phyloP scores from a whole-genome alignment of 1,140 invertebrate genomes.

The Capitella teleta region DNA sequence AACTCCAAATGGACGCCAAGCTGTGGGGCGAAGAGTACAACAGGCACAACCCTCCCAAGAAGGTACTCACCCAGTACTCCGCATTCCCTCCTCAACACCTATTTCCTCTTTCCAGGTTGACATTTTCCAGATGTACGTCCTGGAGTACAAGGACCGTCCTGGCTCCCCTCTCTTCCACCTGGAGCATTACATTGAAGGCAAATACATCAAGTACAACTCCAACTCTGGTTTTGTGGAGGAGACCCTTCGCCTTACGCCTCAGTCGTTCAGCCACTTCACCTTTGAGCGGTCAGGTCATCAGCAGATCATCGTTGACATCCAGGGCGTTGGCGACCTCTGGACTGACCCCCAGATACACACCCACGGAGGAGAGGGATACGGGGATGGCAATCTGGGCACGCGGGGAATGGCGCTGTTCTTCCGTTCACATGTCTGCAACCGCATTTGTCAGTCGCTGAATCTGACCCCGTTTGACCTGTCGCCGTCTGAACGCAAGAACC shows the following conservation, averaged over 20 bases:
- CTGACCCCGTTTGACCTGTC: constrained; percentile 49
- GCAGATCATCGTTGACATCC: constrained; percentile 53
- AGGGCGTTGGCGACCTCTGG: constrained; percentile 54
- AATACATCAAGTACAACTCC: constrained; percentile 55
- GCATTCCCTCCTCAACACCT: too few relatives aligned
- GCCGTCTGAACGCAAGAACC: constrained; percentile 28
- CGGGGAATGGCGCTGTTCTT: constrained; percentile 54
- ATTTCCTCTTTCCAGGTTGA: constrained; percentile 48
- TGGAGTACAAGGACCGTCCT: constrained; percentile 47
- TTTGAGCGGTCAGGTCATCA: constrained; percentile 53
- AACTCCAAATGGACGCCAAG: constrained; percentile 53
- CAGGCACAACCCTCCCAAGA: constrained; percentile 52
- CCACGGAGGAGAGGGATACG: constrained; percentile 42
- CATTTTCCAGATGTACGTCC: constrained; percentile 51
- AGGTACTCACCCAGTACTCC: too few relatives aligned
- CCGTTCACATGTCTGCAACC: constrained; percentile 50
- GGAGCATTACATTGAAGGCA: constrained; percentile 51
- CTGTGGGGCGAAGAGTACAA: constrained; percentile 54
- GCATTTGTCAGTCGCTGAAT: constrained; percentile 46
- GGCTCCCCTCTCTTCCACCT: constrained; percentile 48
- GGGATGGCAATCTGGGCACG: constrained; percentile 51
- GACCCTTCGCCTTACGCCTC: constrained; percentile 46
- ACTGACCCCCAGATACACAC: constrained; percentile 55
- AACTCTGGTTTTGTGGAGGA: constrained; percentile 53
- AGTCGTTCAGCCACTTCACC: constrained; percentile 54